phyloP scores from a whole-genome alignment of 2,888 invertebrate species.

The Habroteleia sp. region DNA sequence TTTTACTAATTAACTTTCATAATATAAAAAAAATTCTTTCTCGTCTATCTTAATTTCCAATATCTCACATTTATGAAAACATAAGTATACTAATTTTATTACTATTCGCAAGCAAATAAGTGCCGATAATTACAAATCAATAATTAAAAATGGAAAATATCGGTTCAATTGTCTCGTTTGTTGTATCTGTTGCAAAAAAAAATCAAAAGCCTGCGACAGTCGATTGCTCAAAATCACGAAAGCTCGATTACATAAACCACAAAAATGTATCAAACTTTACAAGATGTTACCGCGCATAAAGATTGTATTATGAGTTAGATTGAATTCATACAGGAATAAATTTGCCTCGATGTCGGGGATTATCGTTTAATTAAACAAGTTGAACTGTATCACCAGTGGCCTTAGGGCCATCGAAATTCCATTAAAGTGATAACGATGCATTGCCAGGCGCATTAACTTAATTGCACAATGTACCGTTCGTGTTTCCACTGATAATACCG shows the following conservation, averaged over 20 bases:
- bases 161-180: too few relatives aligned
- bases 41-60: too few relatives aligned
- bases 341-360: slow-evolving; percentile 15
- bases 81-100: too few relatives aligned
- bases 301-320: slow-evolving; percentile 2
- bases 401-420: slow-evolving; percentile 51
- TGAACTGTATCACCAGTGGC: slow-evolving; percentile 29
- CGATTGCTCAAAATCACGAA: slow-evolving; percentile 9
- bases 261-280: slow-evolving; percentile 16
- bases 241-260: too few relatives aligned
- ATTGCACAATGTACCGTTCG: slow-evolving; percentile 29
- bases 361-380: slow-evolving; percentile 32
- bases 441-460: slow-evolving; percentile 24
- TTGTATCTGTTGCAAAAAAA: too few relatives aligned
- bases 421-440: slow-evolving; percentile 42
- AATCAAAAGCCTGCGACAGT: too few relatives aligned
- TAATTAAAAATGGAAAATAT: too few relatives aligned
- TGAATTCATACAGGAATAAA: slow-evolving; percentile 10
- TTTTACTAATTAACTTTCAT: too few relatives aligned
- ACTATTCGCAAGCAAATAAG: too few relatives aligned
- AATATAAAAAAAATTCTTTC: too few relatives aligned
- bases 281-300: slow-evolving; percentile 17
- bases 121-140: too few relatives aligned
- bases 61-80: too few relatives aligned
- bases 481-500: slow-evolving; percentile 37